Base-by-base conservation (phyloP, 2,797 vertebrate species). In the Halcyon badia region DNA sequence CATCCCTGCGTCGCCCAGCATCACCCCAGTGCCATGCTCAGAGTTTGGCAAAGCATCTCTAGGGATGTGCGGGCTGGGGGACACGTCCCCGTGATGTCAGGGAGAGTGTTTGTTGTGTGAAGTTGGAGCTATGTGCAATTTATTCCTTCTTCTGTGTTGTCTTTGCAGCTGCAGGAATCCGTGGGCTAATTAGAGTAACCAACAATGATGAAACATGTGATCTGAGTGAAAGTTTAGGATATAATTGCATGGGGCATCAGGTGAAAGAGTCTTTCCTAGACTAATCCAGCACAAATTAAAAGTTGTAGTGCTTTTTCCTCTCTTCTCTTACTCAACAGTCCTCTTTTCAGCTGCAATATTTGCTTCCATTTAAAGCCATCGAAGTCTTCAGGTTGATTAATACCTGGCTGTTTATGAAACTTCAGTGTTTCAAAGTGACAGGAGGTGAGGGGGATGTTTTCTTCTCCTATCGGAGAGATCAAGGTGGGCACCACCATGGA, bases 141-240 rank as follows among this genome's bases (percentile, higher is more conserved):
- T n/a, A 6, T 49, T 42, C 78, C 60, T 31, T 8, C 17, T 20
- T 12, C 57, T 9, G 26, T 13, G 12, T 24, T 1, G 0, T 31
- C 68, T 54, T 41, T 39, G n/a, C 65, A 39, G 81, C 83, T 48
- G 41, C 68, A 54, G 87, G 72, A 49, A 26, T 14, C 60, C 0
- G 0, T n/a, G 52, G n/a, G 48, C 82, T 94, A 83, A 30, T 91
- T 83, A 90, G 88, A 87, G 93, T 58, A 71, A 80, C 76, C 72
- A 37, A 18, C 80, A 42, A 54, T 6, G 90, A 35, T 39, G 56
- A 37, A 39, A 39, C 20, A 49, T 68, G 64, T 66, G 71, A 75
- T 54, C 49, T 31, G 35, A 82, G 71, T 25, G 68, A 39, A 91
- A 82, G 76, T 91, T 70, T 91, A 30, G 82, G 89, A 11, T 41